phyloP scores from a whole-genome alignment of 2,113 vertebrate genomes.

The Collichthys lucidus region DNA sequence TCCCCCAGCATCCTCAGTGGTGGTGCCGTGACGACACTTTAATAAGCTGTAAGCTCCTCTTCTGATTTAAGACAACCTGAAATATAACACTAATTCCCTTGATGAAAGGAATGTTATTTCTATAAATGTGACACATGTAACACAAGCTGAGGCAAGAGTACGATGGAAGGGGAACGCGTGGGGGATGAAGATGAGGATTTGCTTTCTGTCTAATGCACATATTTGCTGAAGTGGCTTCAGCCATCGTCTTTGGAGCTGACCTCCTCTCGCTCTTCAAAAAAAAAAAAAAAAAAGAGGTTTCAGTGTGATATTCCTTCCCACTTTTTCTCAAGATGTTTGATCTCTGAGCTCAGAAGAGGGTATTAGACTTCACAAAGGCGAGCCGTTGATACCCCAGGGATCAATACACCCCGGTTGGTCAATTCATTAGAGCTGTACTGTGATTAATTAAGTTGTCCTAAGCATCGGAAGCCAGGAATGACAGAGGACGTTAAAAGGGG shows the following conservation, averaged over 20 bases:
- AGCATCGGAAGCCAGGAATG: conserved; percentile 63
- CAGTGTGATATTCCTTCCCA: conserved; percentile 57
- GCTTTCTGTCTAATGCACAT: conserved; percentile 68
- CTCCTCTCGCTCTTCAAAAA: conserved; percentile 43
- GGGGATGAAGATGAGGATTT: conserved; percentile 64
- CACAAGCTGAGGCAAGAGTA: conserved; percentile 56
- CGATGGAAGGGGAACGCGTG: conserved; percentile 33
- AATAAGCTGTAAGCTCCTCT: conserved; percentile 80
- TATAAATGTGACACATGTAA: conserved; percentile 79
- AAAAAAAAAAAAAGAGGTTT: conserved; percentile 45
- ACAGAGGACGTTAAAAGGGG: conserved; percentile 62
- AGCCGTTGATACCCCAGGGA: conserved; percentile 70
- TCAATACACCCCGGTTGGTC: conserved; percentile 77
- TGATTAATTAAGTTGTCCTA: conserved; percentile 82
- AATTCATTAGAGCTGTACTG: conserved; percentile 78
- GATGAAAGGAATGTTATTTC: conserved; percentile 79
- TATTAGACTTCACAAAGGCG: conserved; percentile 77
- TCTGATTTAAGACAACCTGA: conserved; percentile 82
- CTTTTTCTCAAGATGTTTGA: conserved; percentile 69
- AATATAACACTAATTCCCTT: conserved; percentile 81
- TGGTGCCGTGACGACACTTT: conserved; percentile 72
- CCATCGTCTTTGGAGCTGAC: conserved; percentile 56
- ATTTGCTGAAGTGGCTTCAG: conserved; percentile 66
- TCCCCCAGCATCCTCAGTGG: conserved; percentile 65
- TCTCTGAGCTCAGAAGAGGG: conserved; percentile 61